A percentile compares a stretch with the other conserved stretches of the same genome.
Evolutionary conservation across 2,888 invertebrate species (phyloP).

Genomic region (Sinotaia quadrata): DNA sequence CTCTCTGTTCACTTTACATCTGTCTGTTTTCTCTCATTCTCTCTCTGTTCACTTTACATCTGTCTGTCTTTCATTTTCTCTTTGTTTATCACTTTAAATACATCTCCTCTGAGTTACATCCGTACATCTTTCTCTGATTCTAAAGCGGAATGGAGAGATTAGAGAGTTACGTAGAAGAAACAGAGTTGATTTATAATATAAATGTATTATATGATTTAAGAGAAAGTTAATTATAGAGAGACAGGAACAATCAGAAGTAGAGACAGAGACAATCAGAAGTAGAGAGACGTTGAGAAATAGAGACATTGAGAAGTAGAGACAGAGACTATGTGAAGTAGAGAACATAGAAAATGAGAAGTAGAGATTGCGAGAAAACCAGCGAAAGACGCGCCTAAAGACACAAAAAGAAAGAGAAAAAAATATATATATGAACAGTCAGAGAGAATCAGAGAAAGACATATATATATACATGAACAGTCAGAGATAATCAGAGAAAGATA

Average conservation of each 20-base stretch:
- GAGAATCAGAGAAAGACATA: neutral
- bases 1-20: neutral
- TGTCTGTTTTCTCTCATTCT: neutral
- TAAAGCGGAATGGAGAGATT: too few relatives aligned
- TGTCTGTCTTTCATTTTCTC: conserved; percentile 1
- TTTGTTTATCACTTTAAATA: too few relatives aligned
- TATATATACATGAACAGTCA: neutral
- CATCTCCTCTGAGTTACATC: too few relatives aligned
- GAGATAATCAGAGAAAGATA: neutral
- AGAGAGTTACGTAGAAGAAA: too few relatives aligned
- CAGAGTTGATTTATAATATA: too few relatives aligned
- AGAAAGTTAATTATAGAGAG: too few relatives aligned
- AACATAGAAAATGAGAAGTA: neutral
- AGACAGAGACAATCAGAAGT: neutral
- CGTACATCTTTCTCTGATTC: too few relatives aligned
- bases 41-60: neutral
- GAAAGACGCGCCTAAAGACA: neutral
- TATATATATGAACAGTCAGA: neutral
- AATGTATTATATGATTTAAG: too few relatives aligned
- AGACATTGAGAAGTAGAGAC: neutral
- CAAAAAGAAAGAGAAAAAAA: neutral
- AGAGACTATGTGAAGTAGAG: conserved; percentile 3
- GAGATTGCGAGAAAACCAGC: neutral
- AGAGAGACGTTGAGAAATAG: neutral
- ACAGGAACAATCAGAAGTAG: neutral